Evolutionary conservation across 2,113 vertebrate genomes (phyloP).

Genomic region (Indicator maculatus): DNA sequence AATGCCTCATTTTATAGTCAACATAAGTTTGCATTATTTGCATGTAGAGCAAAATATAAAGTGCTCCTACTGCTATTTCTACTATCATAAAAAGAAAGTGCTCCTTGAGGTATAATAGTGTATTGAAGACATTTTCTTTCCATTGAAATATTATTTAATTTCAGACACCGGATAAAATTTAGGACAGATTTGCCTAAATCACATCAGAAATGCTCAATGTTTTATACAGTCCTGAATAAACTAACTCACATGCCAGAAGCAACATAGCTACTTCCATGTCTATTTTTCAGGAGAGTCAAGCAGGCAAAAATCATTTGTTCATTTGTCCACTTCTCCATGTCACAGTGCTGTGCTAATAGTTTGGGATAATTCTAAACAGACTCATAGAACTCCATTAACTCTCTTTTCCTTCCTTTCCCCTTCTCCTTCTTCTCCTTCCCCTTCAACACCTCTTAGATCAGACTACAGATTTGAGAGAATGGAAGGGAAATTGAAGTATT

Average conservation of each 20-base stretch:
- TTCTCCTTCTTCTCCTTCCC: too few relatives aligned
- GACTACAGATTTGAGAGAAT: background rate
- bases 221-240: background rate
- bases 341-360: background rate
- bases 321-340: background rate
- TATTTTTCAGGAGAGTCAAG: background rate
- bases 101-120: background rate
- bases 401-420: background rate
- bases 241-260: background rate
- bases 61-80: background rate
- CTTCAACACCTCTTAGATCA: background rate
- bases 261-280: background rate
- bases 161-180: background rate
- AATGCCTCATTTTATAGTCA: background rate
- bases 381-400: background rate
- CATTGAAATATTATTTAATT: background rate
- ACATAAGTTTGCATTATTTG: background rate
- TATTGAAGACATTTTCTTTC: background rate
- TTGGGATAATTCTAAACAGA: background rate
- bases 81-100: background rate
- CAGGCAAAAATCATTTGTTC: background rate
- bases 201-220: background rate
- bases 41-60: background rate
- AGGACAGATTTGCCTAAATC: background rate
- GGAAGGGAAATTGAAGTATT: background rate